Evolutionary conservation across 2,888 invertebrate genomes (phyloP).

Genomic region (Rambutsinella grinnellia): DNA sequence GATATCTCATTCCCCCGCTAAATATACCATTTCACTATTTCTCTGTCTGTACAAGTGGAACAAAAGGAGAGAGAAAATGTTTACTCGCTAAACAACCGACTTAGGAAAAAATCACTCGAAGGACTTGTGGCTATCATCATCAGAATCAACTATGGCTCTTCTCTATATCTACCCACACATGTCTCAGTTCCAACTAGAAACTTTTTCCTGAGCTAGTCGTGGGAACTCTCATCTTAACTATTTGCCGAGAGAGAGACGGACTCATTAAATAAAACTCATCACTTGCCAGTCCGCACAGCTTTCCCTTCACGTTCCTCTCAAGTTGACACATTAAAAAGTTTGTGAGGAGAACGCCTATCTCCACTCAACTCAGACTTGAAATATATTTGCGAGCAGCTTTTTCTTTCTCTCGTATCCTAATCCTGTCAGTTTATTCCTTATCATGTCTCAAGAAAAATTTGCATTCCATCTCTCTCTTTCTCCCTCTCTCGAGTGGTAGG

Average conservation of each 20-base stretch:
- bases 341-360: too few species aligned
- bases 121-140: not conserved
- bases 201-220: too few species aligned
- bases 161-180: not conserved
- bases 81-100: not conserved
- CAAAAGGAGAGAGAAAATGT: not conserved
- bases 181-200: not conserved
- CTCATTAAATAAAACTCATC: too few species aligned
- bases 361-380: not conserved
- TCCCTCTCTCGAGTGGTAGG: too few species aligned
- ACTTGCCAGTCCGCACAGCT: too few species aligned
- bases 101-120: not conserved
- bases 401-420: too few species aligned
- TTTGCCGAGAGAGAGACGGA: too few species aligned
- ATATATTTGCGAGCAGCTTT: not conserved
- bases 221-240: too few species aligned
- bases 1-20: not conserved
- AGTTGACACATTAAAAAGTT: too few species aligned
- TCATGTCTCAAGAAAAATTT: not conserved
- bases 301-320: too few species aligned
- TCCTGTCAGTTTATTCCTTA: conserved; percentile 5
- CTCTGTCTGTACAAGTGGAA: not conserved
- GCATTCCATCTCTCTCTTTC: not conserved
- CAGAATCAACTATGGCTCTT: not conserved
- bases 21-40: too few species aligned